Evolutionary conservation across 2,113 vertebrate genomes (phyloP).

Genomic region (Syrrhaptes paradoxus): DNA sequence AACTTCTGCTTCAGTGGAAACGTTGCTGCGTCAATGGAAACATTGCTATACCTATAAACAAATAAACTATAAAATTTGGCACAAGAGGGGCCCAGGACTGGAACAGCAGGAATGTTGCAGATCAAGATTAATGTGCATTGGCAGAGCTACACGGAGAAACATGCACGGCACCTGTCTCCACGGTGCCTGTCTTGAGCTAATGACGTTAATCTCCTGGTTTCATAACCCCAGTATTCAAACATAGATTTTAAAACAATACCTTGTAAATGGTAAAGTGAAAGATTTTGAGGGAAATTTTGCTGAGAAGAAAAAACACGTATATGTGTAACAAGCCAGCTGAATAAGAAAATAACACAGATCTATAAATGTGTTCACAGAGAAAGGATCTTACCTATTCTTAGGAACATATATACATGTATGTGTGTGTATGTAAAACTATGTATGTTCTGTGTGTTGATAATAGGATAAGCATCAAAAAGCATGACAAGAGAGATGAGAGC

Average conservation of each 20-base stretch:
- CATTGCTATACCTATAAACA: neutral
- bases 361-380: neutral
- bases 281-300: neutral
- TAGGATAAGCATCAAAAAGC: neutral
- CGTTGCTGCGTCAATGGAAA: neutral
- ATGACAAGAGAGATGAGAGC: neutral
- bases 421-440: neutral
- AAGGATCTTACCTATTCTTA: neutral
- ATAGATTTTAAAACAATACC: neutral
- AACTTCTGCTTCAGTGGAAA: neutral
- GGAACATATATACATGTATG: accelerated
- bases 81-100: neutral
- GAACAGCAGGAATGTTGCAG: slow-evolving; percentile 46
- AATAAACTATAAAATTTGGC: neutral
- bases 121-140: slow-evolving; percentile 2
- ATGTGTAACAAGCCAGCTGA: neutral
- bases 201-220: neutral
- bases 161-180: neutral
- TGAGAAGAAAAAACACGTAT: neutral
- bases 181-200: neutral
- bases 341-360: neutral
- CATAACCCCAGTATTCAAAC: neutral
- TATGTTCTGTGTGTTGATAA: neutral
- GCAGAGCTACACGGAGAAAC: neutral
- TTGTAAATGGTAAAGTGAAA: neutral